These are phyloP conservation scores for Theretra japonica DNA, from an alignment of 2,888 invertebrate genomes.

Conservation along the genomic window DNA sequence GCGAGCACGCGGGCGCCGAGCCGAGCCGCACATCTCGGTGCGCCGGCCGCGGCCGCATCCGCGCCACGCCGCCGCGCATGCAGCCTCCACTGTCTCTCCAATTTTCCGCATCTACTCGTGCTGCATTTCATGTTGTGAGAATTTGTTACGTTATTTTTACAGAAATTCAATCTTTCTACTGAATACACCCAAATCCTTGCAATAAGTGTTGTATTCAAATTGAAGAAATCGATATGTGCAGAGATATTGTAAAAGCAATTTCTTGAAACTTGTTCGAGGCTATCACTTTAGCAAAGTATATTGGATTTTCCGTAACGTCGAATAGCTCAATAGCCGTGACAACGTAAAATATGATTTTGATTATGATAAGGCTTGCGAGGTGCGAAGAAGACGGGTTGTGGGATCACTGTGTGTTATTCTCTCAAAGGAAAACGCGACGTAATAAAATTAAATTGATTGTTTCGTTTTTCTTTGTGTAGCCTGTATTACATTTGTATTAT, in stretches of 20 bases:
- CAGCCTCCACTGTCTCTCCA: slow-evolving; percentile 63
- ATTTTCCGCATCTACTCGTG: slow-evolving; percentile 75
- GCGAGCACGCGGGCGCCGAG: slow-evolving; percentile 63
- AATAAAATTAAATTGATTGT: neutral
- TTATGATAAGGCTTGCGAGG: slow-evolving; percentile 61
- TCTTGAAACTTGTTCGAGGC: slow-evolving; percentile 37
- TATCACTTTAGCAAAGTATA: slow-evolving; percentile 45
- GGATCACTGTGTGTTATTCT: slow-evolving; percentile 12
- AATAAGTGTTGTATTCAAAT: neutral
- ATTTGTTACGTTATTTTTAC: slow-evolving; percentile 67
- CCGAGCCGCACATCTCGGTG: slow-evolving; percentile 50
- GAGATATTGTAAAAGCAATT: slow-evolving; percentile 6
- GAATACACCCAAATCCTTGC: slow-evolving; percentile 48
- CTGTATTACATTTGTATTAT: no score
- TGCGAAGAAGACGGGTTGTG: slow-evolving; percentile 40
- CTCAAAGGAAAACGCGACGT: neutral
- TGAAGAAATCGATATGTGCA: neutral
- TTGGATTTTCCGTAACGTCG: slow-evolving; percentile 67
- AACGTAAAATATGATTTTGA: slow-evolving; percentile 71
- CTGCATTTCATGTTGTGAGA: slow-evolving; percentile 72
- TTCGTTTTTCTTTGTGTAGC: neutral
- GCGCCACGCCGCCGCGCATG: slow-evolving; percentile 44
- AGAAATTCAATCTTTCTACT: slow-evolving; percentile 64
- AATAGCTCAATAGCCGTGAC: slow-evolving; percentile 66
- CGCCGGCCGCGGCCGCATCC: slow-evolving; percentile 38